These are phyloP conservation scores for Cotesia chilonis DNA, from an alignment of 1,140 invertebrate genomes.

Conservation along the genomic window DNA sequence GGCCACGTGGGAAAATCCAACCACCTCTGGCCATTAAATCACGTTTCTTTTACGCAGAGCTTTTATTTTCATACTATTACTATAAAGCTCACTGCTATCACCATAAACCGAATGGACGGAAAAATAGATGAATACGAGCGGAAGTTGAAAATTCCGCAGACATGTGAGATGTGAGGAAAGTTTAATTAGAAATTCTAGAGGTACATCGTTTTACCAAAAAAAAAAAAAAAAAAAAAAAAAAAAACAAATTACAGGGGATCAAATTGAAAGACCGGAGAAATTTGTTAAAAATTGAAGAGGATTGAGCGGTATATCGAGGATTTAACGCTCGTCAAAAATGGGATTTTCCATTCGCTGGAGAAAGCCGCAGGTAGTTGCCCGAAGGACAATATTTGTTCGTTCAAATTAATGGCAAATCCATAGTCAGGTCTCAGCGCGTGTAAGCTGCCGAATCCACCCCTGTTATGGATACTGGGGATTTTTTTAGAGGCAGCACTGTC, in stretches of 20 bases:
- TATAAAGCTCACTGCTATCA: too few species aligned
- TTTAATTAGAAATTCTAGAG: too few species aligned
- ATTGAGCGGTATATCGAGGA: not conserved
- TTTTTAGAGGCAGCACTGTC: constrained; percentile 5
- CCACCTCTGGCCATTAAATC: constrained; percentile 26
- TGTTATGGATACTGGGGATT: not conserved
- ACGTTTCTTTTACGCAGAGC: too few species aligned
- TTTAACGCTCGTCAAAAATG: not conserved
- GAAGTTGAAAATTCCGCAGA: too few species aligned
- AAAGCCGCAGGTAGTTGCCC: constrained; percentile 48
- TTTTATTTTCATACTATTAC: too few species aligned
- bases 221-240: too few species aligned
- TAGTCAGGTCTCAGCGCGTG: constrained; percentile 48
- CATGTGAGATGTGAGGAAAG: too few species aligned
- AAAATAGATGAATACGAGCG: too few species aligned
- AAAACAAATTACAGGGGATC: too few species aligned
- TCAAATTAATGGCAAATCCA: constrained; percentile 63
- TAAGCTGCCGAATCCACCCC: constrained; percentile 38
- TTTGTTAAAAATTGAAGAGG: not conserved
- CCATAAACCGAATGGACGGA: too few species aligned
- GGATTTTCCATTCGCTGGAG: constrained; percentile 29
- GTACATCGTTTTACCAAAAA: too few species aligned
- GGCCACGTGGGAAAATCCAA: constrained; percentile 59
- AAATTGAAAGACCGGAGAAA: too few species aligned
- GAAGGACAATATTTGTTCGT: constrained; percentile 52